phyloP scores from a whole-genome alignment of 2,888 invertebrate genomes.

The Creontiades dilutus region DNA sequence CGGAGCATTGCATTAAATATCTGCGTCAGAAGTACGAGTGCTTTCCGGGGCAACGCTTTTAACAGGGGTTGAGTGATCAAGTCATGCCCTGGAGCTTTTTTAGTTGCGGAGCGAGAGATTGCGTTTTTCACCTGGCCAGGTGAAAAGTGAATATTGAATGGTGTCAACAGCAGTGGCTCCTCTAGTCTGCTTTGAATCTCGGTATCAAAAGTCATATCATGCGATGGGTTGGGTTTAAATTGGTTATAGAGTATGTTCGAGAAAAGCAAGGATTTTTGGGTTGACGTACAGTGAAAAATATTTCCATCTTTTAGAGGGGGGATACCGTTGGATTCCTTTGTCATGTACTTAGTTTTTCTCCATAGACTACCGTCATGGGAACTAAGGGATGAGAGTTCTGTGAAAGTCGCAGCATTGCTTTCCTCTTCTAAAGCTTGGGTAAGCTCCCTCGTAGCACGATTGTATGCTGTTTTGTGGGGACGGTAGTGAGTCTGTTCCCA shows the following conservation, averaged over 20 bases:
- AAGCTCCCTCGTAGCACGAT: neutral
- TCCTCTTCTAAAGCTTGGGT: neutral
- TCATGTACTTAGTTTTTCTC: neutral
- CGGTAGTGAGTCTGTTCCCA: neutral
- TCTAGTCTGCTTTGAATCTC: too few relatives aligned
- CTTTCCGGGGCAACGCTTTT: neutral
- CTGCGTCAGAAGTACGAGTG: neutral
- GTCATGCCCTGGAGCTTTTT: too few relatives aligned
- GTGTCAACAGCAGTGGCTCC: too few relatives aligned
- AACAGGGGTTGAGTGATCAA: too few relatives aligned
- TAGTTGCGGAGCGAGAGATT: too few relatives aligned
- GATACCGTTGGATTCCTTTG: neutral
- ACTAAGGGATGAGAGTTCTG: neutral
- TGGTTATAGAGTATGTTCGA: constrained; percentile 12
- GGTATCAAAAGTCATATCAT: too few relatives aligned
- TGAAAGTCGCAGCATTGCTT: too few relatives aligned
- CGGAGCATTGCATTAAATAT: neutral
- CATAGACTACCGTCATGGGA: neutral
- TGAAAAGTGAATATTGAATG: too few relatives aligned
- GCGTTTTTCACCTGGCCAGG: too few relatives aligned
- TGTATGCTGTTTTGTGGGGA: neutral
- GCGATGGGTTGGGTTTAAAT: too few relatives aligned
- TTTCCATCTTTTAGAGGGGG: constrained; percentile 23
- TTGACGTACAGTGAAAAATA: neutral
- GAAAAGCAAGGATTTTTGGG: neutral